Evolutionary conservation across 2,113 vertebrate species (phyloP).

Genomic region (Noctilio leporinus): DNA sequence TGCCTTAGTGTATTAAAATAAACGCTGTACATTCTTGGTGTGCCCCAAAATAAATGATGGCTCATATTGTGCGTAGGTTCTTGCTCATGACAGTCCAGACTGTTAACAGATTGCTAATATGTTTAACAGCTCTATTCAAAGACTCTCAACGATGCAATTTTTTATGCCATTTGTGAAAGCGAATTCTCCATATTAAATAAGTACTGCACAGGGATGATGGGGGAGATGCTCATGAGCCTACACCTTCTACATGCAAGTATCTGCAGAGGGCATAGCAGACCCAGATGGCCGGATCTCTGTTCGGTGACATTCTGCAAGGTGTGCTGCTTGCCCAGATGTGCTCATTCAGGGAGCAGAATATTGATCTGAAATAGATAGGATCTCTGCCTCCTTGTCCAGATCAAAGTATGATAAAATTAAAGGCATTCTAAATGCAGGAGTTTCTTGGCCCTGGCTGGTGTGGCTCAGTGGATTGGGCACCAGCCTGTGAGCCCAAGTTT

Average conservation of each 20-base stretch:
- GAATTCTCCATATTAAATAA: not conserved
- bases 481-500: too few species aligned
- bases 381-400: not conserved
- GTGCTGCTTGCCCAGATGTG: not conserved
- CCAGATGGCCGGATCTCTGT: not conserved
- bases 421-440: not conserved
- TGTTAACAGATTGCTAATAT: conserved; percentile 78
- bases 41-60: conserved; percentile 75
- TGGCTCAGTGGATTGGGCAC: too few species aligned
- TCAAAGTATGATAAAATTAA: not conserved
- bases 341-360: not conserved
- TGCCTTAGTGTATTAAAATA: conserved; percentile 65
- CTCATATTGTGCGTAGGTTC: conserved; percentile 77
- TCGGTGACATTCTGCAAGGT: not conserved
- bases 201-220: not conserved
- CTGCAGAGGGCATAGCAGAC: not conserved
- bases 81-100: conserved; percentile 72
- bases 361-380: not conserved
- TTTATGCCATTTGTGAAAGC: conserved; percentile 45
- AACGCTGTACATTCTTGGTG: conserved; percentile 58
- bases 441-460: too few species aligned
- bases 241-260: not conserved
- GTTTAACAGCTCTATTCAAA: conserved; percentile 75
- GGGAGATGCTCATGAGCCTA: not conserved
- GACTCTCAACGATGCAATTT: conserved; percentile 57